Percentiles rank a stretch among this genome's conserved stretches.
phyloP scores from a whole-genome alignment of 2,888 invertebrate species.

The Rhagonycha lutea region DNA sequence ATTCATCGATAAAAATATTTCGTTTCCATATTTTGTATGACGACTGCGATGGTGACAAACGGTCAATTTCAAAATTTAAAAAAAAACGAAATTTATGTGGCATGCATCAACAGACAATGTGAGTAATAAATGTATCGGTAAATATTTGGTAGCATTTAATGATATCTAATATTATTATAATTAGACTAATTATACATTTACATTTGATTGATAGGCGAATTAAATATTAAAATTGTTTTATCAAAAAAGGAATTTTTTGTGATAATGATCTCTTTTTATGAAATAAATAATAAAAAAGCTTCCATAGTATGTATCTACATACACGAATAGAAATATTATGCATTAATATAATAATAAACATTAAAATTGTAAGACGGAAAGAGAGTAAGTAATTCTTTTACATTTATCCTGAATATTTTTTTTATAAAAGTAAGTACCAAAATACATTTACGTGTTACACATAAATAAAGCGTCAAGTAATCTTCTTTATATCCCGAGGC shows the following conservation, averaged over 20 bases:
- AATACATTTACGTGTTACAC: not conserved
- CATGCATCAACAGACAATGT: not conserved
- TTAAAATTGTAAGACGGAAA: not conserved
- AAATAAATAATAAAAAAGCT: not conserved
- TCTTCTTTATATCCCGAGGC: not conserved
- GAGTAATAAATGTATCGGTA: not conserved
- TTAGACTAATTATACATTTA: not conserved
- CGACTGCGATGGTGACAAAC: no score
- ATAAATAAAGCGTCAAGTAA: not conserved
- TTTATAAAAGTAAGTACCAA: not conserved
- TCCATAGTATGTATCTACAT: not conserved
- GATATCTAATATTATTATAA: not conserved
- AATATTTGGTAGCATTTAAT: not conserved
- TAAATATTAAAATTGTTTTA: not conserved
- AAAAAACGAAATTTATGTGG: not conserved
- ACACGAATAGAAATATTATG: not conserved
- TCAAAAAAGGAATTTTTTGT: not conserved
- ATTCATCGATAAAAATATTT: not conserved
- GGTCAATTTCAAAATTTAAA: not conserved
- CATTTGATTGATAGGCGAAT: not conserved
- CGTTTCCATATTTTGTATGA: no score
- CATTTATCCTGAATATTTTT: not conserved
- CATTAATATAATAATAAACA: not conserved
- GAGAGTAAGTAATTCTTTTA: not conserved
- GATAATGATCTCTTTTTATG: not conserved